Percentiles rank a stretch among this genome's conserved stretches.
phyloP scores from a whole-genome alignment of 2,113 vertebrate species.

The Casuarius casuarius region DNA sequence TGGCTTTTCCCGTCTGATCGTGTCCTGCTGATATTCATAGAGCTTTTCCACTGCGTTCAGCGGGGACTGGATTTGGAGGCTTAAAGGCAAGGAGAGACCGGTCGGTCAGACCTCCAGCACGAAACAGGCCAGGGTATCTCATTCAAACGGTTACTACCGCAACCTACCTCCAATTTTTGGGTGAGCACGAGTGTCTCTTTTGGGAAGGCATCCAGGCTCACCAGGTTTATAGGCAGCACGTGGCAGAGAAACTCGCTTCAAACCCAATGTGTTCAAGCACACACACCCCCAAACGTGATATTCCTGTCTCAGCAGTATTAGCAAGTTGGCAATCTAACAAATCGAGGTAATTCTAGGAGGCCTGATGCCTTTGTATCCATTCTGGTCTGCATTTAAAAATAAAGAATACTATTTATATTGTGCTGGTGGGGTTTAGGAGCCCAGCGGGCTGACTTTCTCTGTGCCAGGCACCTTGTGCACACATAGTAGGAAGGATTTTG shows the following conservation, averaged over 20 bases:
- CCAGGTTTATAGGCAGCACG: fast-evolving
- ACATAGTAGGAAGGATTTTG: neutral
- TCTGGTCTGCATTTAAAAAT: neutral
- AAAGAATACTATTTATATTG: neutral
- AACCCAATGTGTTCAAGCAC: fast-evolving
- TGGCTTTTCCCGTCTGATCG: neutral
- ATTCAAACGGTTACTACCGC: neutral
- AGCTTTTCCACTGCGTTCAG: neutral
- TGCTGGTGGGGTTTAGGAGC: neutral
- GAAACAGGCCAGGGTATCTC: neutral
- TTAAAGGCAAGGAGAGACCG: neutral
- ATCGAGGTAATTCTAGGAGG: neutral
- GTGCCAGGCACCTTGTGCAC: neutral
- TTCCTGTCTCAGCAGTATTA: neutral
- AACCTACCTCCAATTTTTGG: neutral
- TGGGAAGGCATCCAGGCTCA: neutral
- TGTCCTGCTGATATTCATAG: neutral
- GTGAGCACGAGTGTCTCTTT: neutral
- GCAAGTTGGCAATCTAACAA: neutral
- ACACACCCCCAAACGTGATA: fast-evolving
- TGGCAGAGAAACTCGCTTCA: neutral
- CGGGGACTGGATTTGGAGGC: neutral
- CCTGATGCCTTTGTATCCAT: neutral
- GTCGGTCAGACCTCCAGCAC: neutral
- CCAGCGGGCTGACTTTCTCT: neutral